These are phyloP conservation scores for Poeciliopsis retropinna DNA, from an alignment of 2,113 vertebrate genomes.

Conservation along the genomic window DNA sequence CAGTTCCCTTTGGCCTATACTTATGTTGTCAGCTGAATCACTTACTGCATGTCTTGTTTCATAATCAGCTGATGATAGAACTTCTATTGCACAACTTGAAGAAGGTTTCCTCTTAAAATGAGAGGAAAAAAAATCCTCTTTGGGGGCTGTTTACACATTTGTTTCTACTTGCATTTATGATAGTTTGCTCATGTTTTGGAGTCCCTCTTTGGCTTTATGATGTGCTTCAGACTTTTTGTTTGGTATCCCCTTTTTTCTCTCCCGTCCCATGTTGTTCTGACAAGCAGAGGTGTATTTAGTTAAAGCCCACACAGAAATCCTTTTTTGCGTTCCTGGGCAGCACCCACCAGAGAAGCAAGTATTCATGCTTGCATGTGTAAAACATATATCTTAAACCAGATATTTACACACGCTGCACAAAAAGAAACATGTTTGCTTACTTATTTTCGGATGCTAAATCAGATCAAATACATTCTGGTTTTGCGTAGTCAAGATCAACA, in stretches of 20 bases:
- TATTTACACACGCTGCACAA: background rate
- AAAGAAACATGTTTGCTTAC: background rate
- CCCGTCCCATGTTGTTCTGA: constrained; percentile 19
- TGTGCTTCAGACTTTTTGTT: constrained; percentile 28
- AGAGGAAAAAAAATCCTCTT: constrained; percentile 2
- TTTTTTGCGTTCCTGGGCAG: constrained; percentile 10
- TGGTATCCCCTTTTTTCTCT: constrained; percentile 19
- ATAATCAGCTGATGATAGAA: constrained; percentile 47
- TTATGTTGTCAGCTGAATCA: constrained; percentile 53
- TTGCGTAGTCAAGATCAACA: background rate
- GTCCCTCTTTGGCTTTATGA: constrained; percentile 6
- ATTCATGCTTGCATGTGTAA: background rate
- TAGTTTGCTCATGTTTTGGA: background rate
- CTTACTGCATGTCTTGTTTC: constrained; percentile 21
- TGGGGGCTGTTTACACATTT: background rate
- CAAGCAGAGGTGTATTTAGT: constrained; percentile 33
- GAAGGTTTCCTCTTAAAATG: constrained; percentile 1
- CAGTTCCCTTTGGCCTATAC: constrained; percentile 22
- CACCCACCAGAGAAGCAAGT: constrained; percentile 15
- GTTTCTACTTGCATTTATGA: background rate
- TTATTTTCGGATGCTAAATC: background rate
- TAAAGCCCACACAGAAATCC: constrained; percentile 7
- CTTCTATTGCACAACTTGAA: constrained; percentile 17
- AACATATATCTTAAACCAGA: background rate
- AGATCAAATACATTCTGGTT: background rate